Conservation (phyloP, 2,797 vertebrate species). For the Oryzias sinensis region DNA sequence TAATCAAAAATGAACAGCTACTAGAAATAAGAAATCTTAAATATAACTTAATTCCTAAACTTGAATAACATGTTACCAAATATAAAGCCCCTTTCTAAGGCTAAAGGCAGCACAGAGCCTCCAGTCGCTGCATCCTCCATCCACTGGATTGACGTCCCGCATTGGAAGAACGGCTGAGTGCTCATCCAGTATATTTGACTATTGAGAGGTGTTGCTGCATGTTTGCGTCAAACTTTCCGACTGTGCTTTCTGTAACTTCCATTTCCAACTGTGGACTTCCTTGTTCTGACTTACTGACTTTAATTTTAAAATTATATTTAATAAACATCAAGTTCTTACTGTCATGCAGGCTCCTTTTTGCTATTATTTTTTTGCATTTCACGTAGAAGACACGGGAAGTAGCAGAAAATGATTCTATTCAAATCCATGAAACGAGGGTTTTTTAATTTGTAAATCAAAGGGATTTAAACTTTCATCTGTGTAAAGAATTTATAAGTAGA, state of each 20-base stretch:
- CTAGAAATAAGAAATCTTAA: conserved; percentile 14
- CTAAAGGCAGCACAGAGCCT: conserved; percentile 13
- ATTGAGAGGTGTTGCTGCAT: conserved; percentile 54
- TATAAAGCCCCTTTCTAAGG: conserved; percentile 6
- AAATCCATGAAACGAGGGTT: too few relatives aligned
- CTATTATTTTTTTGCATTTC: background rate
- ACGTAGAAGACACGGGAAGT: too few relatives aligned
- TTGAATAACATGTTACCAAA: conserved; percentile 15
- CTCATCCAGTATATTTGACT: conserved; percentile 30
- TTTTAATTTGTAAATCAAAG: too few relatives aligned
- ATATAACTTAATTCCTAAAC: conserved; percentile 14
- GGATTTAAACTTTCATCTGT: too few relatives aligned
- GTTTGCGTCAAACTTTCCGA: conserved; percentile 58
- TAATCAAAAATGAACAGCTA: conserved; percentile 12
- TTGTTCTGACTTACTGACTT: conserved; percentile 71
- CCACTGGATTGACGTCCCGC: conserved; percentile 7
- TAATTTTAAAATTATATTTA: conserved; percentile 82
- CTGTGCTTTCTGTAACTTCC: conserved; percentile 70
- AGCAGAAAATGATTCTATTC: too few relatives aligned
- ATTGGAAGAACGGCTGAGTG: conserved; percentile 2
- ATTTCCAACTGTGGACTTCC: conserved; percentile 70
- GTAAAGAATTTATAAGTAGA: too few relatives aligned
- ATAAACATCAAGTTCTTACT: conserved; percentile 83
- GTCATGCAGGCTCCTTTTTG: conserved; percentile 42
- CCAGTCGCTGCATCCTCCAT: conserved; percentile 1